Evolutionary conservation across 2,888 invertebrate species (phyloP), one percentile per base, ranked within the genome.

Genomic region (Nasonia oneida): DNA sequence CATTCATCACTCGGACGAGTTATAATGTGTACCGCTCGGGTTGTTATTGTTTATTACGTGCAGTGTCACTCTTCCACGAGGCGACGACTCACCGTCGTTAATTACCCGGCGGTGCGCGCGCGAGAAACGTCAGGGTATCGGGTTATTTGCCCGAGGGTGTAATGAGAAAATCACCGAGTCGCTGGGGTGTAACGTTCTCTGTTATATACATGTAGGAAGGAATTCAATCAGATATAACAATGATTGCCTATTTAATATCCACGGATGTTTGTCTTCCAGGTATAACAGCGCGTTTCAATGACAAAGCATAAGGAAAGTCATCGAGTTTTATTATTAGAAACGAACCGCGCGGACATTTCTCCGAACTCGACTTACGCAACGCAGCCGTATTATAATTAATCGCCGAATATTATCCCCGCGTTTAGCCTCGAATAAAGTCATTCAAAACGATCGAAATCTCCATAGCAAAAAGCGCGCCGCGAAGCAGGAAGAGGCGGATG

Each of bases 21-120:
- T 64, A 4, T 47, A 47, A 47, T 47, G 47, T 47, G 47, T 33
- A 29, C 67, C 67, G 29, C 67, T 29, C 33, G 33, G 10, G 12
- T 29, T 67, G 33, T 67, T 67, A 67, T 67, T 67, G 67, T 67
- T 67, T 67, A 67, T 67, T n/a, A 29, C 33, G 29, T 67, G 33
- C 67, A 67, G 29, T 33, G 67, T 67, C 67, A 67, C 67, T 29
- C 29, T 10, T 42, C 1, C 10, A 8, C 57, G 57, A n/a, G 18
- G n/a, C 57, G 4, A 33, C 67, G 67, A 67, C 67, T 67, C 67
- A 67, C 12, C 67, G 33, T 14, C 15, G 14, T 67, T 67, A 67
- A 67, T 67, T 67, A 67, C 61, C 18, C 53, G 47, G 10, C 10
- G 47, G 47, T 10, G 10, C n/a, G 18, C 53, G 57, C 4, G 53